phyloP scores from a whole-genome alignment of 2,113 vertebrate genomes.

The Himantopus leucocephalus region DNA sequence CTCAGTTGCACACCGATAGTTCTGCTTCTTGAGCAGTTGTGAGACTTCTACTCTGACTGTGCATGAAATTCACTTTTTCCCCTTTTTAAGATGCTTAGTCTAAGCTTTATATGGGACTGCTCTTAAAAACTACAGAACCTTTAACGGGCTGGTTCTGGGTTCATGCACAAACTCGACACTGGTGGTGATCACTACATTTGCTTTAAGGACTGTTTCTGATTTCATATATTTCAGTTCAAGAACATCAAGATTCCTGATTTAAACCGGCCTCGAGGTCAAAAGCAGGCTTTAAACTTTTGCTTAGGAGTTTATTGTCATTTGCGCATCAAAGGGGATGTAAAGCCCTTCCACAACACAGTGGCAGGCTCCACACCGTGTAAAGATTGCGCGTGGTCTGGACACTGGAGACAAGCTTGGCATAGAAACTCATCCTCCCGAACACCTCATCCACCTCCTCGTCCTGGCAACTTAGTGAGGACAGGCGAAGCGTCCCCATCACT shows the following conservation, averaged over 20 bases:
- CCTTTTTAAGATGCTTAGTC: neutral
- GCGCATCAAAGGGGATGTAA: accelerated
- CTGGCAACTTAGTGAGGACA: neutral
- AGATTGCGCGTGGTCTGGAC: accelerated
- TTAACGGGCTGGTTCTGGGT: neutral
- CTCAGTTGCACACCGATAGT: neutral
- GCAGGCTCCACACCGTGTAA: neutral
- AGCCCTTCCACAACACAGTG: neutral
- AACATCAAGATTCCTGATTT: neutral
- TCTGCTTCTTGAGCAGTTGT: neutral
- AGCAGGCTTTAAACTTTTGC: neutral
- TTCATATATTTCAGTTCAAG: neutral
- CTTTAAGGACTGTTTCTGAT: neutral
- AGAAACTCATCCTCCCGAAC: neutral
- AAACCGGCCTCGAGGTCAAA: neutral
- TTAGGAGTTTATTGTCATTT: neutral
- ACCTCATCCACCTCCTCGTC: neutral
- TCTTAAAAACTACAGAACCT: neutral
- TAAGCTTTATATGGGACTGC: neutral
- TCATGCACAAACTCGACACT: neutral
- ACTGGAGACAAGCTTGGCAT: neutral
- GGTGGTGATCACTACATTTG: neutral
- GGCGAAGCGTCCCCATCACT: neutral
- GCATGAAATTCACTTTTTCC: neutral
- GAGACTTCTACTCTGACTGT: neutral